Evolutionary conservation across 2,888 invertebrate species (phyloP).

Genomic region (Coelinius sp.): DNA sequence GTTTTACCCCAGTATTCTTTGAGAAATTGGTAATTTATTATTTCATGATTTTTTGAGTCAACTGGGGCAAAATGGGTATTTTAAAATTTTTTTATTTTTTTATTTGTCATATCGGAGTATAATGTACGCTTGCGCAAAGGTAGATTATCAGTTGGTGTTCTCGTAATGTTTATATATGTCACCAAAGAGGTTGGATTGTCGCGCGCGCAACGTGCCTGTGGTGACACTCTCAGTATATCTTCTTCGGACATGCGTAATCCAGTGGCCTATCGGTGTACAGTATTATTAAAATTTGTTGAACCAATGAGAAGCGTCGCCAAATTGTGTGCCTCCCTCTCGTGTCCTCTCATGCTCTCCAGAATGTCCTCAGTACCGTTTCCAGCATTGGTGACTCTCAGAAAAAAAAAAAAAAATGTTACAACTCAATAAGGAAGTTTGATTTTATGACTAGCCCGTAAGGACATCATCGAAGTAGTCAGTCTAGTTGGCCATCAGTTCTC

Average conservation of each 20-base stretch:
- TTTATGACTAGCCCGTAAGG: constrained; percentile 58
- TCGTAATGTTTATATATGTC: constrained; percentile 43
- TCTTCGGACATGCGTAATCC: constrained; percentile 67
- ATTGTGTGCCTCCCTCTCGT: constrained; percentile 40
- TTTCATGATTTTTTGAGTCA: too few relatives aligned
- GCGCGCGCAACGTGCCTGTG: constrained; percentile 52
- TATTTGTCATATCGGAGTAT: too few relatives aligned
- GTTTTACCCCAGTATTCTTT: too few relatives aligned
- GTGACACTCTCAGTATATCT: constrained; percentile 58
- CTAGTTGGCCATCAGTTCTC: constrained; percentile 56
- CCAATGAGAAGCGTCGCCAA: constrained; percentile 60
- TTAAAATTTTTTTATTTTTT: too few relatives aligned
- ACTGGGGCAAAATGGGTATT: too few relatives aligned
- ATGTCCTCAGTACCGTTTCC: not conserved
- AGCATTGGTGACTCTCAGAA: too few relatives aligned
- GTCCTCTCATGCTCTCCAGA: not conserved
- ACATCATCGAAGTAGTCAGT: constrained; percentile 60
- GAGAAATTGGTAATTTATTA: too few relatives aligned
- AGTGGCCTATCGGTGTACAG: constrained; percentile 64
- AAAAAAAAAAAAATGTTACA: not conserved
- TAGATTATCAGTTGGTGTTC: not conserved
- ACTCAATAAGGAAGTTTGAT: constrained; percentile 13
- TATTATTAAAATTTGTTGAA: constrained; percentile 68
- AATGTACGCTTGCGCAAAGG: constrained; percentile 33
- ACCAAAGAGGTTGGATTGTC: constrained; percentile 50